Evolutionary conservation across 2,113 vertebrate genomes (phyloP), one percentile per base, ranked within the genome.

Genomic region (Seriola dumerili): DNA sequence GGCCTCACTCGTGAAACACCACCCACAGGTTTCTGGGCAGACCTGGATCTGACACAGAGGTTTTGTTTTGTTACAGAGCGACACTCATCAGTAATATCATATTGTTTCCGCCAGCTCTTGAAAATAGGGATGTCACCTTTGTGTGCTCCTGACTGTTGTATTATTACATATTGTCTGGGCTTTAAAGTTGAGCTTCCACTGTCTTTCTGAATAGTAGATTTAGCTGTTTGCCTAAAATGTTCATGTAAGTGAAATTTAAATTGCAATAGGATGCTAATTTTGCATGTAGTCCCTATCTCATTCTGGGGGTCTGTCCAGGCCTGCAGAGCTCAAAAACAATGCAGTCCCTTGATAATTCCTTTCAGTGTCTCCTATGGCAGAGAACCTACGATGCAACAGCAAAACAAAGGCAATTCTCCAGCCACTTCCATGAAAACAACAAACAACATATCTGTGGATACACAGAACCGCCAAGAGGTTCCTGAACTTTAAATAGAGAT

Each of bases 21-120:
- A 75, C 88, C 90, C 81, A 76, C 89, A 83, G 88, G 79, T 86
- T 89, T 89, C 85, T 91, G 91, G 85, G 90, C 89, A 89, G 91
- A 89, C 86, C 91, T 86, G 89, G 78, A 87, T 85, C 89, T 88
- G 89, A 93, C 90, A 92, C 92, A 87, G 90, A 91, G 91, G 85
- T 88, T 92, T 91, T 93, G 87, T 90, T 90, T 85, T 87, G 92
- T 85, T 86, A 54, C 63, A 65, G 71, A 80, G 86, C 19, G 63
- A 87, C 75, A 48, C 80, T 84, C 54, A 50, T 66, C 76, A 52
- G 36, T 73, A 76, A 78, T 82, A 72, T 72, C 70, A 69, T 76
- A 88, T 79, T 78, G 80, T 89, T 91, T 79, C 64, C 66, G 23
- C 44, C 61, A 73, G 77, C 71, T 63, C 79, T 85, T 58, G 32